Percentiles rank a stretch among this genome's conserved stretches.
Evolutionary conservation across 1,140 invertebrate species (phyloP).

Genomic region (Temnothorax longispinosus): DNA sequence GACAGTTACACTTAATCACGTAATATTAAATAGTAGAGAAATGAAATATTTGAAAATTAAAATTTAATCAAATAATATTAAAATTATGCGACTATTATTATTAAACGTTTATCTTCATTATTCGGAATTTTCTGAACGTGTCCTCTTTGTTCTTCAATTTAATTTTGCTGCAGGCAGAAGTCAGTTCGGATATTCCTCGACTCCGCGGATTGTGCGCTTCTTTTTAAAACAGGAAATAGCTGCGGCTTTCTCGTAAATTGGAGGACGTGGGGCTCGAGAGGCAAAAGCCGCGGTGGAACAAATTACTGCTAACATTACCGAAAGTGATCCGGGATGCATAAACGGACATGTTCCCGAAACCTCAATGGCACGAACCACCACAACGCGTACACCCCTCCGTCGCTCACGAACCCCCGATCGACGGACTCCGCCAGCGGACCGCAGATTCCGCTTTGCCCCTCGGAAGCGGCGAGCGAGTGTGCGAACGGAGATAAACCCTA

Average conservation of each 20-base stretch:
- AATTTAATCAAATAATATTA: not conserved
- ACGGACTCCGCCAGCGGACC: not conserved
- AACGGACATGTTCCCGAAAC: conserved; percentile 60
- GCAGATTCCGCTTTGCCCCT: conserved; percentile 7
- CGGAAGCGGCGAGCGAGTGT: not conserved
- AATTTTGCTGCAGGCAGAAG: not conserved
- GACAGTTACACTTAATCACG: not conserved
- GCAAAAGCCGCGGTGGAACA: conserved; percentile 49
- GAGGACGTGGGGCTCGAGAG: conserved; percentile 21
- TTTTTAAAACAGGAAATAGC: conserved; percentile 26
- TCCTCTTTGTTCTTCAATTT: not conserved
- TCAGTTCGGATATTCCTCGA: not conserved
- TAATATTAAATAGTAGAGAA: not conserved
- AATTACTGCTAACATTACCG: conserved; percentile 61
- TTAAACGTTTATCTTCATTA: not conserved
- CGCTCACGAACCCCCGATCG: not conserved
- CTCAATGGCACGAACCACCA: conserved; percentile 51
- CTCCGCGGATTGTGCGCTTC: not conserved
- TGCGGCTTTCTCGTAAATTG: conserved; percentile 46
- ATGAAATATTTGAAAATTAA: not conserved
- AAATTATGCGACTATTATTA: not conserved
- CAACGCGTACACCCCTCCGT: conserved; percentile 26
- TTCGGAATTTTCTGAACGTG: not conserved
- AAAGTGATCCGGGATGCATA: conserved; percentile 58
- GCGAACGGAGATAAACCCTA: conserved; percentile 29